phyloP scores from a whole-genome alignment of 2,888 invertebrate genomes.

The Ashinkailepas kermadecensis region DNA sequence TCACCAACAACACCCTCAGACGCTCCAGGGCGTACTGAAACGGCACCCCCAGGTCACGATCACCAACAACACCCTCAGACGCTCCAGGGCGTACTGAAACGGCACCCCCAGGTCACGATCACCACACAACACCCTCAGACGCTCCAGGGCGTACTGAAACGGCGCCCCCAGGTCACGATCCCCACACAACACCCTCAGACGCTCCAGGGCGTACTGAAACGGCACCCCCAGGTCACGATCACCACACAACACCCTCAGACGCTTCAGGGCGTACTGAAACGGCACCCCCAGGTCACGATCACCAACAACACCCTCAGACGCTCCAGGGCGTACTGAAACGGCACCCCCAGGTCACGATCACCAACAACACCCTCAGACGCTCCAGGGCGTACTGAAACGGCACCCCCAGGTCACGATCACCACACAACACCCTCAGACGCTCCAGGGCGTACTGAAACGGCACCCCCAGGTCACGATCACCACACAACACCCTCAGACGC shows the following conservation, averaged over 20 bases:
- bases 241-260: neutral
- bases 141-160: slow-evolving; percentile 81
- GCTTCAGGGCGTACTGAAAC: neutral
- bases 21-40: too few species aligned
- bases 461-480: too few species aligned
- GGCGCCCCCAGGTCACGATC: too few species aligned
- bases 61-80: slow-evolving; percentile 13
- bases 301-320: neutral
- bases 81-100: slow-evolving; percentile 27
- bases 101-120: too few species aligned
- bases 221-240: neutral
- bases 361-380: slow-evolving; percentile 91
- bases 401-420: too few species aligned
- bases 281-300: neutral
- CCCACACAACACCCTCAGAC: slow-evolving; percentile 18
- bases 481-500: slow-evolving; percentile 10
- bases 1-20: too few species aligned
- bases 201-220: slow-evolving; percentile 27
- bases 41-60: too few species aligned
- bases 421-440: neutral
- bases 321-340: slow-evolving; percentile 71
- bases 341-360: neutral
- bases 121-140: slow-evolving; percentile 83
- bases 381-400: slow-evolving; percentile 78
- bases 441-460: neutral